Evolutionary conservation across 1,140 invertebrate genomes (phyloP), one percentile per base, ranked within the genome.

Genomic region (Subanguina moxae): DNA sequence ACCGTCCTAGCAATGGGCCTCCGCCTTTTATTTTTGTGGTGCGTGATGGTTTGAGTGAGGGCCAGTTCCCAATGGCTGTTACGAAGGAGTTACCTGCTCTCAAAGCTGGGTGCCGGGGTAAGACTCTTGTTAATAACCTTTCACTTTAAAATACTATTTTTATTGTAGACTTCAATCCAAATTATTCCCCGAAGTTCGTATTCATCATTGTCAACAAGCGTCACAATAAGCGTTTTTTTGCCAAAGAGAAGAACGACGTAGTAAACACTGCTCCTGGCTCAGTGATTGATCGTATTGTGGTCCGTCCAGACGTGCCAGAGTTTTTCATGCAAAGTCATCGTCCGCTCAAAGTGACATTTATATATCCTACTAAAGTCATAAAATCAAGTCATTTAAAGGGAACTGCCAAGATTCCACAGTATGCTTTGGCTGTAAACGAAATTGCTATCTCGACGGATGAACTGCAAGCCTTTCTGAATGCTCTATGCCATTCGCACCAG

Each of bases 211-310:
- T 72, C 0, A 46, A 56, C 46, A 72, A 72, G 45, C 61, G 58
- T 19, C 70, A 72, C 59, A 73, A 76, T 30, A 72, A 72, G n/a
- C 70, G 70, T 27, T 72, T 72, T 32, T 72, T 71, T 52, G 9
- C 46, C 17, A 62, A 63, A 0, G 27, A 58, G 3, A 27, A 30
- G 13, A 23, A 46, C n/a, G n/a, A 65, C 19, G n/a, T 66, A 13
- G 66, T 25, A 0, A 73, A 71, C 69, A 42, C 69, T 15, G 13
- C 27, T 5, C 70, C 69, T 28, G 69, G 69, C 13, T 25, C 19
- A 23, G 70, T 72, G 9, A 43, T 71, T 48, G 70, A 71, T 38
- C 32, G 42, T 13, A 64, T 46, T 7, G 17, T 73, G 28, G 48
- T 42, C 27, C 70, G 69, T 21, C n/a, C 69, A 17, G 70, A 57